phyloP scores from a whole-genome alignment of 2,888 invertebrate genomes.

The Cephalotes varians region DNA sequence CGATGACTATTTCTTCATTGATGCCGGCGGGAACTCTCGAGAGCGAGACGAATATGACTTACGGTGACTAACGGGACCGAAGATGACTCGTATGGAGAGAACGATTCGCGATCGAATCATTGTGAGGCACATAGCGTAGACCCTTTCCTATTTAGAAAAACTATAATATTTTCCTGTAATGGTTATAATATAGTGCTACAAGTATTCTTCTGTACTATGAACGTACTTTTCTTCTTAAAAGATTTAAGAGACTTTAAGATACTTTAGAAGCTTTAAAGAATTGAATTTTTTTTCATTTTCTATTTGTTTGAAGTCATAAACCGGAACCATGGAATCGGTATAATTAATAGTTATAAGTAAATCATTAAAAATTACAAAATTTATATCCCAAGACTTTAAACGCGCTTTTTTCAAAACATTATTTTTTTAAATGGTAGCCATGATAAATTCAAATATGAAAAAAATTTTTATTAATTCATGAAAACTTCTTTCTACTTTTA shows the following conservation, averaged over 20 bases:
- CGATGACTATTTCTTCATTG: constrained; percentile 74
- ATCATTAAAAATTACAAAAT: background rate
- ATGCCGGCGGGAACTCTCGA: constrained; percentile 61
- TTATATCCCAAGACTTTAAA: background rate
- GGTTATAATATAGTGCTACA: background rate
- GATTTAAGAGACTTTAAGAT: background rate
- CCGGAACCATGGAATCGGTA: background rate
- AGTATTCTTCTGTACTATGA: background rate
- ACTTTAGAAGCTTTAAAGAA: background rate
- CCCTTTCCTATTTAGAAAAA: background rate
- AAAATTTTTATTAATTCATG: too few species aligned
- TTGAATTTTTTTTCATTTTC: background rate
- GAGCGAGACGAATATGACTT: constrained; percentile 62
- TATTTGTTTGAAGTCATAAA: background rate
- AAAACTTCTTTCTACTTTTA: too few species aligned
- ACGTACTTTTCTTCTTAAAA: background rate
- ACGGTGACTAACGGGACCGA: constrained; percentile 17
- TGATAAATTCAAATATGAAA: background rate
- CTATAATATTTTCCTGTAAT: background rate
- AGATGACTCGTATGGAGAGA: constrained; percentile 31
- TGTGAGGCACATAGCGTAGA: background rate
- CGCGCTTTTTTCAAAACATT: background rate
- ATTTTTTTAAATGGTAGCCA: background rate
- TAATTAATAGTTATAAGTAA: background rate
- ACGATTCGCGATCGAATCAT: constrained; percentile 22